Conservation (phyloP, 2,797 vertebrate genomes). For the Neostethus bicornis region DNA sequence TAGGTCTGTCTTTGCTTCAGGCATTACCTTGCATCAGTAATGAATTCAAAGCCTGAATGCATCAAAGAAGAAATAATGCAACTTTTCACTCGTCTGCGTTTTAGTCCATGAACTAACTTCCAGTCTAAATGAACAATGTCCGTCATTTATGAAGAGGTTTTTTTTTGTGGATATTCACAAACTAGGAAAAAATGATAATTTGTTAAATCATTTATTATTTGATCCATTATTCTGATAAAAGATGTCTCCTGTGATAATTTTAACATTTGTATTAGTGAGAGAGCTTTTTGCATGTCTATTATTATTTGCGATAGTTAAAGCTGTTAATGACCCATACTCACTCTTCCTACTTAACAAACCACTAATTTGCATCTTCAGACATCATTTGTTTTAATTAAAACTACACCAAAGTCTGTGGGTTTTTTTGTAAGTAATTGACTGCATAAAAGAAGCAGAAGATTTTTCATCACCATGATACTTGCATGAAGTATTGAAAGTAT, state of each 20-base stretch:
- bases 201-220: too few species aligned
- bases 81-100: conserved; percentile 9
- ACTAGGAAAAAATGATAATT: conserved; percentile 3
- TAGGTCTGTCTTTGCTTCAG: conserved; percentile 46
- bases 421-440: conserved; percentile 26
- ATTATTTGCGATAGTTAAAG: background rate
- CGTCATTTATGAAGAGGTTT: background rate
- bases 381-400: background rate
- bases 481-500: conserved; percentile 54
- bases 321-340: background rate
- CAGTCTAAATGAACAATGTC: background rate
- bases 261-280: background rate
- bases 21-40: conserved; percentile 64
- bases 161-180: background rate
- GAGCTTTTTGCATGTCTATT: background rate
- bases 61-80: conserved; percentile 53
- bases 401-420: conserved; percentile 11
- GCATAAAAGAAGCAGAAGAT: conserved; percentile 1
- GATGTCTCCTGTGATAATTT: background rate
- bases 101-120: background rate
- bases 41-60: conserved; percentile 66
- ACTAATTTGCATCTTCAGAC: background rate
- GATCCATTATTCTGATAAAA: background rate
- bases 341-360: too few species aligned
- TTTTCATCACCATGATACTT: conserved; percentile 29